These are phyloP conservation scores for Todiramphus saurophagus DNA, from an alignment of 2,113 vertebrate genomes.

Conservation along the genomic window DNA sequence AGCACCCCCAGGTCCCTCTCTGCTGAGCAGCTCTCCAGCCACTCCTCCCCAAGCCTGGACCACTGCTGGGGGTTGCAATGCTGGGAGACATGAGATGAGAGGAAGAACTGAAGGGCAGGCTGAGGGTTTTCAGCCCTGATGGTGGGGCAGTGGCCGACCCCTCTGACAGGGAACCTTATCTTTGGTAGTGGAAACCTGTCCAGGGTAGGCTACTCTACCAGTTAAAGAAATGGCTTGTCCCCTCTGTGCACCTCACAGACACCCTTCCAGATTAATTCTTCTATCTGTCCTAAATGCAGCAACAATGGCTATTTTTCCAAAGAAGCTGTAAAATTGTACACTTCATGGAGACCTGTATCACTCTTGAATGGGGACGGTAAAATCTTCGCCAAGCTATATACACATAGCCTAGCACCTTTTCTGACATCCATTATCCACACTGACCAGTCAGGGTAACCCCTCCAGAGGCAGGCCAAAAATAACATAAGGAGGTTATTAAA, in stretches of 20 bases:
- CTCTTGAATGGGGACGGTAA: not conserved
- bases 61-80: fast-evolving
- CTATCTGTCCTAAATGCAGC: not conserved
- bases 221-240: not conserved
- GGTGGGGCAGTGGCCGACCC: not conserved
- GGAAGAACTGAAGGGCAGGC: not conserved
- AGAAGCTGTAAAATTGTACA: not conserved
- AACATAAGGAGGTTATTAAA: conserved; percentile 61
- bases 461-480: conserved; percentile 36
- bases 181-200: not conserved
- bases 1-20: too few species aligned
- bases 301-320: conserved; percentile 7
- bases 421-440: conserved; percentile 32
- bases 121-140: not conserved
- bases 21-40: too few species aligned
- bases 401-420: conserved; percentile 44
- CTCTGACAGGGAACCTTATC: not conserved
- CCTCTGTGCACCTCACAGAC: not conserved
- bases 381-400: conserved; percentile 22
- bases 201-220: not conserved
- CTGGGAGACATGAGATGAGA: not conserved
- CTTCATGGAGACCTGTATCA: conserved; percentile 33
- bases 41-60: too few species aligned
- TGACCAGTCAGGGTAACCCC: conserved; percentile 31
- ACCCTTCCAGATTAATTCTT: not conserved